Base-by-base conservation (phyloP, 2,888 invertebrate genomes). In the Lomographa bimaculata region DNA sequence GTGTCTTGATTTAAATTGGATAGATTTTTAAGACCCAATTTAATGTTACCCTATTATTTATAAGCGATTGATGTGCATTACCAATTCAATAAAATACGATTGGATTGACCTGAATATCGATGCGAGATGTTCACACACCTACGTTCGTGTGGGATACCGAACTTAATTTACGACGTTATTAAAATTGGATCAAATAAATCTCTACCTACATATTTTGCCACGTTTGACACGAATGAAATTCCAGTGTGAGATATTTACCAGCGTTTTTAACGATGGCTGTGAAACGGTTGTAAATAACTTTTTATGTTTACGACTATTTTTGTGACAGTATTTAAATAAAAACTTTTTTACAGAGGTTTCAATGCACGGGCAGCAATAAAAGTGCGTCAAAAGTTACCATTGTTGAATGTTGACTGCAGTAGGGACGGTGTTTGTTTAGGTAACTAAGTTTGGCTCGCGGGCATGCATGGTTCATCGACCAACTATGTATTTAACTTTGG, bases 381-480 rank as follows among this genome's bases (percentile, higher is more conserved):
- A 70, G 32, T 58, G 10, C 42, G 19, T 21, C 50, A 32, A 47
- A 49, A 55, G 50, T 58, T 55, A 42, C 52, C 64, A 69, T 69
- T 83, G 81, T 84, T 82, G 82, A 69, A 68, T 83, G 81, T 84
- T 82, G 82, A 79, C 76, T 67, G 58, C 37, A 49, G 48, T 53
- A 57, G 71, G 74, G 71, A 67, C 69, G 66, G 50, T 81, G 79
- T 83, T 84, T 85, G 78, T 84, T 84, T 84, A 81, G 80, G 77
- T 79, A 78, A 83, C 79, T 75, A 78, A 79, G 75, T 82, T 80
- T 74, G 72, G 69, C 62, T 62, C 68, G 71, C 68, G 69, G 66
- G 57, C 57, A 62, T 64, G 12, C 35, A 17, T 42, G 38, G 76
- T 79, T 81, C 78, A 74, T 74, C 76, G 77, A 69, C 76, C 75